A percentile compares a stretch with the other conserved stretches of the same genome.
Evolutionary conservation across 1,140 invertebrate species (phyloP).

Genomic region (Aphelenchoides besseyi): DNA sequence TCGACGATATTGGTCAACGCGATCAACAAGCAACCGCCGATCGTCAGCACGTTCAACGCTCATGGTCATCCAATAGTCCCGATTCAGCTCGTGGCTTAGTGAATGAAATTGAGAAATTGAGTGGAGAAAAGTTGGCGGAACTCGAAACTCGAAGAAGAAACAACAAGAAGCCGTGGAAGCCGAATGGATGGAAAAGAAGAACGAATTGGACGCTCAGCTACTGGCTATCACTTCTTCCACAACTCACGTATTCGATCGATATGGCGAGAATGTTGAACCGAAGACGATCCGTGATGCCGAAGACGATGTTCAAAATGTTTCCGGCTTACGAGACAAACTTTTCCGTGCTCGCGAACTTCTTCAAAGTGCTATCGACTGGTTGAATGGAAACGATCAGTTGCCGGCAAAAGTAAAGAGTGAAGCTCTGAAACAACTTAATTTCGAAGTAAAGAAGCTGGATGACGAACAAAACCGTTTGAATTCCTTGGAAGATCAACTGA

Average conservation of each 20-base stretch:
- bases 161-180: conserved; percentile 16
- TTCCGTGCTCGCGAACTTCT: not conserved
- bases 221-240: not conserved
- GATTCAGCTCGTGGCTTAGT: conserved; percentile 2
- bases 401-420: not conserved
- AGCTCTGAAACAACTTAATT: not conserved
- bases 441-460: not conserved
- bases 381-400: not conserved
- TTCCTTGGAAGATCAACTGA: not conserved
- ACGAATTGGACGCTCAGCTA: not conserved
- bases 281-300: not conserved
- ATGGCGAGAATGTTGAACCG: conserved; percentile 7
- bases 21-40: conserved; percentile 6
- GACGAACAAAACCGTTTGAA: not conserved
- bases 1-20: not conserved
- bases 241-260: not conserved
- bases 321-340: not conserved
- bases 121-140: too few species aligned
- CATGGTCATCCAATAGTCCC: not conserved
- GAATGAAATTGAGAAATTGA: too few species aligned
- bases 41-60: not conserved
- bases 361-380: conserved; percentile 15
- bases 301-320: not conserved
- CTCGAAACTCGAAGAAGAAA: too few species aligned
- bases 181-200: not conserved